These are phyloP conservation scores for Psittacus erithacus DNA, from an alignment of 2,113 vertebrate species.

Conservation along the genomic window DNA sequence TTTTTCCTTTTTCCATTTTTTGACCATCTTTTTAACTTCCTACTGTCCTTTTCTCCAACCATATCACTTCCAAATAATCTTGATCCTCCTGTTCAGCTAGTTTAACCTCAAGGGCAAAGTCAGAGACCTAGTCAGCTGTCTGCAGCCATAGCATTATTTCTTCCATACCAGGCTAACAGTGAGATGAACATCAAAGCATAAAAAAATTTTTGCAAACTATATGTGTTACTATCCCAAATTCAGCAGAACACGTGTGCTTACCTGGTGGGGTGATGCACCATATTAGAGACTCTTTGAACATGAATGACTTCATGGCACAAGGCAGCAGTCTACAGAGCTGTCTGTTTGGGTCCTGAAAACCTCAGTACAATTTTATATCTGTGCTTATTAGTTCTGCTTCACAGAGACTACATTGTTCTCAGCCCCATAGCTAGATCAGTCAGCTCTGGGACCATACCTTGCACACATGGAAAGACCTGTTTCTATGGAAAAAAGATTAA, in stretches of 20 bases:
- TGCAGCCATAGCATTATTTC: neutral
- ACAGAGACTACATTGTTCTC: neutral
- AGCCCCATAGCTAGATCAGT: neutral
- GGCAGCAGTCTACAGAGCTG: neutral
- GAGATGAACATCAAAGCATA: neutral
- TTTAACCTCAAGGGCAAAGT: neutral
- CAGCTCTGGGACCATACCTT: neutral
- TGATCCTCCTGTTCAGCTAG: neutral
- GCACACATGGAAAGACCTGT: neutral
- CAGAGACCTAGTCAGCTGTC: neutral
- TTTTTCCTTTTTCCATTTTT: neutral
- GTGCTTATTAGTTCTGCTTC: constrained; percentile 38
- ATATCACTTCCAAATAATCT: neutral
- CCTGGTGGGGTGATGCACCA: neutral
- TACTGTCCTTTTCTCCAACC: neutral
- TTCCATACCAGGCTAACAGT: neutral
- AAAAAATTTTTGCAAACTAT: neutral
- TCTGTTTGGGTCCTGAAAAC: neutral
- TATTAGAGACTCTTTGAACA: neutral
- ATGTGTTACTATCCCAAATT: neutral
- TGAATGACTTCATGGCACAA: neutral
- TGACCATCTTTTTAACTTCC: neutral
- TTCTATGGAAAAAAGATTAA: neutral
- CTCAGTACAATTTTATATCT: neutral
- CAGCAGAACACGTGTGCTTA: neutral